Percentiles rank a stretch among this genome's conserved stretches.
These are phyloP conservation scores for Carduelis carduelis DNA, from an alignment of 2,797 vertebrate genomes.

Conservation along the genomic window DNA sequence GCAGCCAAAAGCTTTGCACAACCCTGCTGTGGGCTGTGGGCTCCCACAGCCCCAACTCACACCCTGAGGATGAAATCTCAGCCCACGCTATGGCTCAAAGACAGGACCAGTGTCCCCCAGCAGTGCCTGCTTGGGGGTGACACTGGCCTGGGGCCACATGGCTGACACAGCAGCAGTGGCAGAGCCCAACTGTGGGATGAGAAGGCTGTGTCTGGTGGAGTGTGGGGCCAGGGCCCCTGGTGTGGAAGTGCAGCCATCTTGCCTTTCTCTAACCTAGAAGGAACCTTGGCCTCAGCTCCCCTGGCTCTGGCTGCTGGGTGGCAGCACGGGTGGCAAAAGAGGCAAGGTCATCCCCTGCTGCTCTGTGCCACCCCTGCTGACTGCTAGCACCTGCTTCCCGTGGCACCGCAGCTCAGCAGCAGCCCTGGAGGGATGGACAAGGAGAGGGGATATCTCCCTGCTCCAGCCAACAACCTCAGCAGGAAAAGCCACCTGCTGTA, in stretches of 20 bases:
- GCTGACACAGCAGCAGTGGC: not conserved
- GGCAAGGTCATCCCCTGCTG: not conserved
- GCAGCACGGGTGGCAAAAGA: not conserved
- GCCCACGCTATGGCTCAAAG: rapidly evolving
- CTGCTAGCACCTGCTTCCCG: not conserved
- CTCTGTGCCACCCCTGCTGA: slow-evolving; percentile 1
- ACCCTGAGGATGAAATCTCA: not conserved
- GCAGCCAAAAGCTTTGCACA: not conserved
- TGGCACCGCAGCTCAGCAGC: rapidly evolving
- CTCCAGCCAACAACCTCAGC: not conserved
- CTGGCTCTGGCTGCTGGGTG: not conserved
- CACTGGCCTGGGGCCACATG: rapidly evolving
- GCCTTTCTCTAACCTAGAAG: not conserved
- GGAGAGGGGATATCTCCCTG: not conserved
- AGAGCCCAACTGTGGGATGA: rapidly evolving
- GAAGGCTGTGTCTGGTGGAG: not conserved
- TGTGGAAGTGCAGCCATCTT: not conserved
- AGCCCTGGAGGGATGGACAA: rapidly evolving
- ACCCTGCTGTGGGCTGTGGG: rapidly evolving
- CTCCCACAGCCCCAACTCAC: not conserved
- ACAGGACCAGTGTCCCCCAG: rapidly evolving
- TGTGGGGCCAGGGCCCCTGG: rapidly evolving
- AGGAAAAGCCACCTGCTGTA: not conserved
- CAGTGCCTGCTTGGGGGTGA: rapidly evolving
- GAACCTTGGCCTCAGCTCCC: not conserved